Conservation (phyloP, 1,140 invertebrate genomes). For the Euura lappo region DNA sequence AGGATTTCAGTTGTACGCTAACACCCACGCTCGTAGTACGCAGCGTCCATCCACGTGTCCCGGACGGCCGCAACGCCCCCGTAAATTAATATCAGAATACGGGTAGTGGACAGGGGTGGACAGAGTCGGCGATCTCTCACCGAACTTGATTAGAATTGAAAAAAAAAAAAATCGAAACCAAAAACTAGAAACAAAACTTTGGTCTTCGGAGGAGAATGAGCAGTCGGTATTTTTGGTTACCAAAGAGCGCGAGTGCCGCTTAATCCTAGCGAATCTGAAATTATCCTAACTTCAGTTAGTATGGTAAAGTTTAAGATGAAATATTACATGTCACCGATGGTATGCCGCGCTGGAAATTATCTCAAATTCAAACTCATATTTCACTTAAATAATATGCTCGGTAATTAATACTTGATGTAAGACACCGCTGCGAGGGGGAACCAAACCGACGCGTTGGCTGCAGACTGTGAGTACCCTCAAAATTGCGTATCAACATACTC, state of each 20-base stretch:
- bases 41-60: slow-evolving; percentile 43
- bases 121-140: no score
- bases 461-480: not conserved
- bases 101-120: no score
- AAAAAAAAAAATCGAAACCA: no score
- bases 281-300: slow-evolving; percentile 15
- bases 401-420: not conserved
- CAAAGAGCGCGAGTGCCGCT: no score
- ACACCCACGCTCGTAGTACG: slow-evolving; percentile 58
- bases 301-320: slow-evolving; percentile 48
- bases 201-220: no score
- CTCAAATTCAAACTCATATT: not conserved
- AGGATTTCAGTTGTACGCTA: slow-evolving; percentile 51
- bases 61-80: slow-evolving; percentile 9
- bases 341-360: not conserved
- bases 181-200: no score
- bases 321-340: slow-evolving; percentile 4
- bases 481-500: no score
- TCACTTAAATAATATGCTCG: not conserved
- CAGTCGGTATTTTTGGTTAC: no score
- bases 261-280: no score
- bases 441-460: not conserved
- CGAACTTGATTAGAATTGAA: no score
- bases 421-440: not conserved
- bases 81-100: not conserved